Conservation (phyloP, 2,797 vertebrate species). For the Melanotaenia trifasciata region DNA sequence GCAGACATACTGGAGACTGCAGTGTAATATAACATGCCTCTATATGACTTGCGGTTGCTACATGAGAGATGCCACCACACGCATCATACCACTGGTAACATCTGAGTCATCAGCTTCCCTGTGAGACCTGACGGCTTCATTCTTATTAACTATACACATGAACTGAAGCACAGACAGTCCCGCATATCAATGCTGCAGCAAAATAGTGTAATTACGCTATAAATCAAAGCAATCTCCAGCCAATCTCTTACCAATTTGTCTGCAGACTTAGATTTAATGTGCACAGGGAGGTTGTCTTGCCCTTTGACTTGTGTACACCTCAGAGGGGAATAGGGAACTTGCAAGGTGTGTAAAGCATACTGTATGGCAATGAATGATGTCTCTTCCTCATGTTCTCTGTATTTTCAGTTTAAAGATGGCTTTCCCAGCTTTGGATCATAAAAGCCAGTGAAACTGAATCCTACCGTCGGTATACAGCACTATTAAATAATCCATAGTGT, state of each 20-base stretch:
- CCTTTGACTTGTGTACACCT: constrained; percentile 65
- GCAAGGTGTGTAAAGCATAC: constrained; percentile 25
- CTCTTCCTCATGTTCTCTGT: constrained; percentile 33
- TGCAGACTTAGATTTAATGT: constrained; percentile 68
- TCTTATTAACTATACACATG: constrained; percentile 70
- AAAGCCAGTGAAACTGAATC: constrained; percentile 73
- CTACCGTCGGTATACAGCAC: constrained; percentile 59
- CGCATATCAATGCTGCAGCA: constrained; percentile 64
- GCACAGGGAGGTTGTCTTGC: constrained; percentile 57
- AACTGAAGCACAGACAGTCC: constrained; percentile 49
- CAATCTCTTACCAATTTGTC: constrained; percentile 68
- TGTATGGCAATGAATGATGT: constrained; percentile 45
- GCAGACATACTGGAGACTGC: constrained; percentile 83
- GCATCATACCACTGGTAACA: constrained; percentile 74
- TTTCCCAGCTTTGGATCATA: constrained; percentile 66
- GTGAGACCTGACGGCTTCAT: constrained; percentile 74
- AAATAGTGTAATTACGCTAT: constrained; percentile 69
- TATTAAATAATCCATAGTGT: constrained; percentile 73
- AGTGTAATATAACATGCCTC: constrained; percentile 82
- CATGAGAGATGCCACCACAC: constrained; percentile 80
- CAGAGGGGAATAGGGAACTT: constrained; percentile 43
- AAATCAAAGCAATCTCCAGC: constrained; percentile 75
- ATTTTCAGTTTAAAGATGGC: constrained; percentile 62
- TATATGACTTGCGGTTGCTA: constrained; percentile 81
- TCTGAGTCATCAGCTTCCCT: constrained; percentile 74